Evolutionary conservation across 2,888 invertebrate genomes (phyloP).

Genomic region (Lydus trimaculatus): DNA sequence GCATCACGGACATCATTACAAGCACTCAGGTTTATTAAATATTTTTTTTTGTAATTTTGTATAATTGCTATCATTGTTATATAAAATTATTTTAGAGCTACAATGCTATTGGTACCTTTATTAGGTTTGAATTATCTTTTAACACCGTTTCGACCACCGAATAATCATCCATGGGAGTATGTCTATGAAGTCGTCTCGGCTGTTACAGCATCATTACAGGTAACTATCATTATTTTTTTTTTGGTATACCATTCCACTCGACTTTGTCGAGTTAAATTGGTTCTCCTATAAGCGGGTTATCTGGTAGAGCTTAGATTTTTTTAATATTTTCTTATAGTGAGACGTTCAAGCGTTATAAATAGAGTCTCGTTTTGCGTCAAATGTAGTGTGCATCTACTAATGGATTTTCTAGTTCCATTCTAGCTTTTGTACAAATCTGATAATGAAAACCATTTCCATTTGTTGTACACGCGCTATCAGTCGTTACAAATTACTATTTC

Average conservation of each 20-base stretch:
- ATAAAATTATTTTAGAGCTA: slow-evolving; percentile 68
- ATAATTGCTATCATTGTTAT: no score
- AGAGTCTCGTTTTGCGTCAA: background rate
- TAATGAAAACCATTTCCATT: background rate
- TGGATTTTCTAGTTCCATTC: background rate
- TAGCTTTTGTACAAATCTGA: background rate
- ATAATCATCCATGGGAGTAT: slow-evolving; percentile 74
- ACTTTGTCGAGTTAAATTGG: no score
- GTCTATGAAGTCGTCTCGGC: slow-evolving; percentile 87
- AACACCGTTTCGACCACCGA: slow-evolving; percentile 82
- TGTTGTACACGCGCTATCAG: slow-evolving; percentile 7
- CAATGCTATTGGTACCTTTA: slow-evolving; percentile 87
- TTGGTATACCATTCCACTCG: no score
- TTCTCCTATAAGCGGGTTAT: no score
- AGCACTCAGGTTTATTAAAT: slow-evolving; percentile 70
- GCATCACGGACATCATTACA: slow-evolving; percentile 78
- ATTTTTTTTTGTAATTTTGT: slow-evolving; percentile 42
- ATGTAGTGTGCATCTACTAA: background rate
- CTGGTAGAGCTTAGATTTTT: background rate
- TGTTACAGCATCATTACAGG: slow-evolving; percentile 87
- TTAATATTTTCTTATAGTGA: background rate
- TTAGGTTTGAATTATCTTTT: slow-evolving; percentile 90
- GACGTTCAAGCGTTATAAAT: no score
- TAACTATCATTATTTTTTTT: slow-evolving; percentile 51
- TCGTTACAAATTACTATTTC: no score